phyloP scores from a whole-genome alignment of 1,140 invertebrate species.

The Microvelia longipes region DNA sequence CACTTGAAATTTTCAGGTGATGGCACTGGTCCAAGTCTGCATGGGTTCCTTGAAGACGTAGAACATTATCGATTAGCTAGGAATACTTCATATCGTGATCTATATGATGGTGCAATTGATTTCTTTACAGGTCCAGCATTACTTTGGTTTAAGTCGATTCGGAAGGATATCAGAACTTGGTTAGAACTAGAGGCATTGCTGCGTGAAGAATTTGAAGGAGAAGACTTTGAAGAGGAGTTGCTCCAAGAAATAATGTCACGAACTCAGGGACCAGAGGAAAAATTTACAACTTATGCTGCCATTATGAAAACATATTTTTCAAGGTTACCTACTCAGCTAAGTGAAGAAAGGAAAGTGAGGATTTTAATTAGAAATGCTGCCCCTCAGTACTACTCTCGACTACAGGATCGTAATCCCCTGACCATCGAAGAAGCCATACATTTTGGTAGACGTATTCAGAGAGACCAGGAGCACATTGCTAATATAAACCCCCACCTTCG shows the following conservation, averaged over 20 bases:
- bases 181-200: not conserved
- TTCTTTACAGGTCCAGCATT: not conserved
- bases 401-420: not conserved
- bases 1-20: not conserved
- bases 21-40: not conserved
- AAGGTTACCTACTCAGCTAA: not conserved
- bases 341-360: not conserved
- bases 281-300: not conserved
- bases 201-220: not conserved
- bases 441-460: not conserved
- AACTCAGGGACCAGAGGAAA: not conserved
- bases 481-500: not conserved
- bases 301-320: not conserved
- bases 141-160: not conserved
- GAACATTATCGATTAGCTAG: not conserved
- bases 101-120: not conserved
- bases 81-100: not conserved
- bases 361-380: not conserved
- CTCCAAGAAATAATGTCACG: not conserved
- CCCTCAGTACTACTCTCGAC: not conserved
- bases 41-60: not conserved
- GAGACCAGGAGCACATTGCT: not conserved
- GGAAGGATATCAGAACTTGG: not conserved
- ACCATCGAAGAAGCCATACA: not conserved
- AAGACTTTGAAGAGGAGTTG: not conserved